A percentile compares a stretch with the other conserved stretches of the same genome.
phyloP scores from a whole-genome alignment of 2,888 invertebrate species.

The Agrotis exclamationis region DNA sequence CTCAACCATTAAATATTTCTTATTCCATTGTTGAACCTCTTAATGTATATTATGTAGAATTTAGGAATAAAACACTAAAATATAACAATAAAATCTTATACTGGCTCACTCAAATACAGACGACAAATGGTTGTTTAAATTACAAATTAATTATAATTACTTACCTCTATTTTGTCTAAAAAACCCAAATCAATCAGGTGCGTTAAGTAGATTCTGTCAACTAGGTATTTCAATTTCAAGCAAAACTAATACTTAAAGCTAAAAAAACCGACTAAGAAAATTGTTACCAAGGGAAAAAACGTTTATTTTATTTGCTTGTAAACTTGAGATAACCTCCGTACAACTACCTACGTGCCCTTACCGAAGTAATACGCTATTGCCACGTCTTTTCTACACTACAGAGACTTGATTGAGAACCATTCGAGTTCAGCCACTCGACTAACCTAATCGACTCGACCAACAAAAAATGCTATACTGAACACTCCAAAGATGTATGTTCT shows the following conservation, averaged over 20 bases:
- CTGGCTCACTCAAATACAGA: too few relatives aligned
- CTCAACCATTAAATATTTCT: background rate
- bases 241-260: background rate
- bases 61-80: background rate
- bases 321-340: constrained; percentile 45
- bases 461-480: constrained; percentile 46
- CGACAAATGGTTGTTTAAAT: too few relatives aligned
- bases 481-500: constrained; percentile 39
- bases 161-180: too few relatives aligned
- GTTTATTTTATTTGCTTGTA: constrained; percentile 36
- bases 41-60: constrained; percentile 3
- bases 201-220: background rate
- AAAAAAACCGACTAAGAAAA: constrained; percentile 16
- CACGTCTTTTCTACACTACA: constrained; percentile 36
- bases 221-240: constrained; percentile 15
- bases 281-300: constrained; percentile 39
- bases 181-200: constrained; percentile 5
- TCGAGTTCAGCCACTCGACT: constrained; percentile 52
- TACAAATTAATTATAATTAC: too few relatives aligned
- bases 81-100: too few relatives aligned
- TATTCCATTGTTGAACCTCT: background rate
- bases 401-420: constrained; percentile 53
- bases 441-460: constrained; percentile 45
- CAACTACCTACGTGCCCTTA: constrained; percentile 33
- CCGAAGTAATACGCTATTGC: constrained; percentile 36